Evolutionary conservation across 2,888 invertebrate genomes (phyloP).

Genomic region (Danaus chrysippus): DNA sequence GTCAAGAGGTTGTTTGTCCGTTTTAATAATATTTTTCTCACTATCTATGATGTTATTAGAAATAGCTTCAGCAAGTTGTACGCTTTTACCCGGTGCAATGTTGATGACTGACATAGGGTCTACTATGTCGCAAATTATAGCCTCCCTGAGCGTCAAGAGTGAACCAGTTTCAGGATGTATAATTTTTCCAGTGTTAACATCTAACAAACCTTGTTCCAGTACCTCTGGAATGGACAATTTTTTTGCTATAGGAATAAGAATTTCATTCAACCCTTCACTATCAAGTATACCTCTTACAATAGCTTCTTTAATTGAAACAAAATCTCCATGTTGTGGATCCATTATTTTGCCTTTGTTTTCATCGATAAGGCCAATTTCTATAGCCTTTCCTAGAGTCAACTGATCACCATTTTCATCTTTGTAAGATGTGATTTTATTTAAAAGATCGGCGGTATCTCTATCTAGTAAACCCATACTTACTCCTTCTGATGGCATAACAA

Average conservation of each 20-base stretch:
- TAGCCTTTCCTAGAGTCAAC: conserved; percentile 86
- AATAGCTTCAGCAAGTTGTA: conserved; percentile 89
- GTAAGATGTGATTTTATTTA: conserved; percentile 81
- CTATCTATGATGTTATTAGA: conserved; percentile 84
- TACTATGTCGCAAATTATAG: conserved; percentile 92
- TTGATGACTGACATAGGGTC: conserved; percentile 88
- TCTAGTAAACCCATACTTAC: conserved; percentile 89
- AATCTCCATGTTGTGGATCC: conserved; percentile 90
- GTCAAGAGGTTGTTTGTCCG: conserved; percentile 80
- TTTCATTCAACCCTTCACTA: conserved; percentile 85
- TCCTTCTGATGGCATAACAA: conserved; percentile 87
- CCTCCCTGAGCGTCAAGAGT: conserved; percentile 87
- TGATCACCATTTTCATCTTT: conserved; percentile 79
- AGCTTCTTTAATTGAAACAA: conserved; percentile 90
- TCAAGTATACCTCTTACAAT: conserved; percentile 90
- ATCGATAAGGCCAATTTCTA: conserved; percentile 84
- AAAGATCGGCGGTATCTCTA: conserved; percentile 83
- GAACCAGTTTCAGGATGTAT: conserved; percentile 93
- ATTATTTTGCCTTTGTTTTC: conserved; percentile 87
- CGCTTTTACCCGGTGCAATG: conserved; percentile 78
- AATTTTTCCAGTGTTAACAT: conserved; percentile 84
- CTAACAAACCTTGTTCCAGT: conserved; percentile 91
- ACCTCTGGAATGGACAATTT: conserved; percentile 91
- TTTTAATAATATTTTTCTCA: conserved; percentile 82
- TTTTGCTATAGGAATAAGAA: conserved; percentile 88